phyloP scores from a whole-genome alignment of 2,113 vertebrate species.

The Semnornis frantzii region DNA sequence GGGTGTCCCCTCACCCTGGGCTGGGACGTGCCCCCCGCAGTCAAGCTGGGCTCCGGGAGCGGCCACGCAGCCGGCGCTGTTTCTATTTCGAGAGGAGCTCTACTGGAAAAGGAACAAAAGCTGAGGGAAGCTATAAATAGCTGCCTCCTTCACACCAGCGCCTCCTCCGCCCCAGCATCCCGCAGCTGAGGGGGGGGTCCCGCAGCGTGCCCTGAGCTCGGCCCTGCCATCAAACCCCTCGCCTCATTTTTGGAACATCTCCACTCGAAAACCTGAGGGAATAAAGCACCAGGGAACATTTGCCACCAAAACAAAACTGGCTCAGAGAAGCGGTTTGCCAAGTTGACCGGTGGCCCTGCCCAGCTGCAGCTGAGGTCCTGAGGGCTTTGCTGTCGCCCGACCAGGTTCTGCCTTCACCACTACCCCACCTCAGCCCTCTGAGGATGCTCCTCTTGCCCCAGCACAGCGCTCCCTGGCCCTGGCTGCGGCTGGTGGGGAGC shows the following conservation, averaged over 20 bases:
- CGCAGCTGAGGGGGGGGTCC: neutral
- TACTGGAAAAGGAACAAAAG: slow-evolving; percentile 82
- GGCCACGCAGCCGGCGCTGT: slow-evolving; percentile 56
- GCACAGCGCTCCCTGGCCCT: neutral
- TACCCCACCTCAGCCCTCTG: neutral
- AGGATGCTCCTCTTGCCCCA: neutral
- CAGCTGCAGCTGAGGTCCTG: neutral
- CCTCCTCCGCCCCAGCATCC: slow-evolving; percentile 56
- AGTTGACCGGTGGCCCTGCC: neutral
- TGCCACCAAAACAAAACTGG: neutral
- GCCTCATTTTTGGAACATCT: neutral
- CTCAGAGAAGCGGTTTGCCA: neutral
- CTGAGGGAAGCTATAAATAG: slow-evolving; percentile 78
- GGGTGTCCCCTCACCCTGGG: neutral
- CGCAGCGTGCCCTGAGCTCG: neutral
- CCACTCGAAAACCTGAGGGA: neutral
- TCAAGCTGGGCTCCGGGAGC: neutral
- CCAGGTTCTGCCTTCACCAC: neutral
- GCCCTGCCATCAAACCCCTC: neutral
- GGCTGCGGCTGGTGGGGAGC: neutral
- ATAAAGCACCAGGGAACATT: neutral
- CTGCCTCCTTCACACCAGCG: slow-evolving; percentile 67
- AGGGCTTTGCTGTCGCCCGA: neutral
- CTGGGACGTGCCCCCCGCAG: neutral
- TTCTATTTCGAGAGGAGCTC: slow-evolving; percentile 78